Percentiles rank a stretch among this genome's conserved stretches.
Conservation (phyloP, 2,797 vertebrate genomes). For the Hozukius guyotensis region DNA sequence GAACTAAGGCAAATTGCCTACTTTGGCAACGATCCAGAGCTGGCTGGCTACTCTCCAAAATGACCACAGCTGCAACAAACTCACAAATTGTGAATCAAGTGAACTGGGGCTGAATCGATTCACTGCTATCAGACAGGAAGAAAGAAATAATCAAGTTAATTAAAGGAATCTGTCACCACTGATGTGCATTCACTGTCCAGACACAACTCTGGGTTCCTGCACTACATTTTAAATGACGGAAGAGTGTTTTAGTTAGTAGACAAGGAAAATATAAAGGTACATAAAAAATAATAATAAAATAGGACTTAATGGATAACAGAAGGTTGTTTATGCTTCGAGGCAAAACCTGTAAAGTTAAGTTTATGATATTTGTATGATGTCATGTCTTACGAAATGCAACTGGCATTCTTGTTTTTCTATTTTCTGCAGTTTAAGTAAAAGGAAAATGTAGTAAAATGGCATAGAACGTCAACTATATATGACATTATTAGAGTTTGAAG, state of each 20-base stretch:
- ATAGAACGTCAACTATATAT: background rate
- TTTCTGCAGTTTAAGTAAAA: background rate
- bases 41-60: slow-evolving; percentile 53
- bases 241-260: background rate
- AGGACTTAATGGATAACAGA: background rate
- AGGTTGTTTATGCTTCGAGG: background rate
- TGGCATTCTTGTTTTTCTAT: background rate
- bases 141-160: slow-evolving; percentile 43
- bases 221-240: background rate
- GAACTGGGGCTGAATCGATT: slow-evolving; percentile 57
- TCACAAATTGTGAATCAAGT: slow-evolving; percentile 56
- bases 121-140: slow-evolving; percentile 37
- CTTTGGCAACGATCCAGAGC: slow-evolving; percentile 43
- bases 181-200: background rate
- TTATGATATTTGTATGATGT: background rate
- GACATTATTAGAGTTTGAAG: background rate
- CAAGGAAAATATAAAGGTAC: background rate
- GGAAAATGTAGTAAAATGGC: background rate
- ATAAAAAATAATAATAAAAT: background rate
- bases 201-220: background rate
- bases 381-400: background rate
- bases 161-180: slow-evolving; percentile 43
- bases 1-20: slow-evolving; percentile 42
- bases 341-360: background rate
- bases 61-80: slow-evolving; percentile 58